Percentiles rank a stretch among this genome's conserved stretches.
phyloP scores from a whole-genome alignment of 2,797 vertebrate genomes.

The Enteromius radiatus region DNA sequence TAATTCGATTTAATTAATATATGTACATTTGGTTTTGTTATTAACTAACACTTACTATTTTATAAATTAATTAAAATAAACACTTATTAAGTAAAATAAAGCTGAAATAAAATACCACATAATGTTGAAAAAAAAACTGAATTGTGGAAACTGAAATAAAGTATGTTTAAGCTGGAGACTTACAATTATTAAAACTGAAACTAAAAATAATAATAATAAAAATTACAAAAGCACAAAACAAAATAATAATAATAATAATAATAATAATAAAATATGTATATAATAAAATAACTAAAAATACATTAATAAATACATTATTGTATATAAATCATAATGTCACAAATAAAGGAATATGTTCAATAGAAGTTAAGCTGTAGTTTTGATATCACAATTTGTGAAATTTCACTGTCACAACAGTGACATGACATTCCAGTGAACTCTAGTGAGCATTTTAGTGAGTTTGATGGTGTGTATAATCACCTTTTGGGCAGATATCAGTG shows the following conservation, averaged over 20 bases:
- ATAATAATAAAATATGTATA: background rate
- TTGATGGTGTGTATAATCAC: slow-evolving; percentile 67
- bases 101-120: background rate
- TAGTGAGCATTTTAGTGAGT: background rate
- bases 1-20: background rate
- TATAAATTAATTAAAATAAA: too few relatives aligned
- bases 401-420: background rate
- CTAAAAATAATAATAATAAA: background rate
- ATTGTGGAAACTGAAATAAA: background rate
- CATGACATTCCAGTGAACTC: background rate
- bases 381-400: background rate
- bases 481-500: slow-evolving; percentile 98
- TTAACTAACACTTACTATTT: background rate
- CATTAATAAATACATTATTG: background rate
- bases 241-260: background rate
- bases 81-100: background rate
- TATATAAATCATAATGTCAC: background rate
- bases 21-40: background rate
- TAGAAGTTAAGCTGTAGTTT: background rate
- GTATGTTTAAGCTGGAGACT: background rate
- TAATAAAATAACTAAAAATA: background rate
- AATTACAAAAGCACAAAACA: background rate
- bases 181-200: background rate
- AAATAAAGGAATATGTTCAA: background rate
- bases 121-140: background rate